phyloP scores from a whole-genome alignment of 2,797 vertebrate species.

The Peromyscus attwateri region DNA sequence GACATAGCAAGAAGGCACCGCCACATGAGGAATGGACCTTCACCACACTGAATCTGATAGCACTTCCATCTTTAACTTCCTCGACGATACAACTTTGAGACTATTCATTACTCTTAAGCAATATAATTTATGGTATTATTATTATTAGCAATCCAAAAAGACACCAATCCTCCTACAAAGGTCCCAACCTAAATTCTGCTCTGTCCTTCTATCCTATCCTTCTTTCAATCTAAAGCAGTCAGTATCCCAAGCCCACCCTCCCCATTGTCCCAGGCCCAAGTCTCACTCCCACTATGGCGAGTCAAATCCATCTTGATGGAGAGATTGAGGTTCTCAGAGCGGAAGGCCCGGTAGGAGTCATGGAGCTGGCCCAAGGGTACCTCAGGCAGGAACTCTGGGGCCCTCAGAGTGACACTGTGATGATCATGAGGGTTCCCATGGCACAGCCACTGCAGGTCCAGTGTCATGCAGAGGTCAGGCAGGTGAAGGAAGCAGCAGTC shows the following conservation, averaged over 20 bases:
- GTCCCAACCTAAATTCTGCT: slow-evolving; percentile 26
- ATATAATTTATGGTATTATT: background rate
- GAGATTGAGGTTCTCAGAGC: slow-evolving; percentile 98
- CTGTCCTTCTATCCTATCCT: slow-evolving; percentile 4
- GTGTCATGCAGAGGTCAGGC: slow-evolving; percentile 96
- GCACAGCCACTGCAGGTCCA: slow-evolving; percentile 98
- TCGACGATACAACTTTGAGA: background rate
- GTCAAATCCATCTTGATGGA: slow-evolving; percentile 98
- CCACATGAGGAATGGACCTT: background rate
- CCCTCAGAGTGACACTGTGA: slow-evolving; percentile 94
- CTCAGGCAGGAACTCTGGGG: slow-evolving; percentile 93
- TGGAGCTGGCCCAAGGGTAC: slow-evolving; percentile 95
- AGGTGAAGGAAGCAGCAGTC: slow-evolving; percentile 98
- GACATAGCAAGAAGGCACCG: background rate
- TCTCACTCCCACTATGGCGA: slow-evolving; percentile 91
- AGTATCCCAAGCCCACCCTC: slow-evolving; percentile 38
- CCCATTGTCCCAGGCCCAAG: slow-evolving; percentile 56
- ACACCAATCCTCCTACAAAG: background rate
- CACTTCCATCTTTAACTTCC: background rate
- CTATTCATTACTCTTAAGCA: background rate
- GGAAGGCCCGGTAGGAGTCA: slow-evolving; percentile 98
- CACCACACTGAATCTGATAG: background rate
- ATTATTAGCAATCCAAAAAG: background rate
- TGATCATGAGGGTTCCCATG: slow-evolving; percentile 98
- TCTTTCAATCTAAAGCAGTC: slow-evolving; percentile 1